Base-by-base conservation (phyloP, 2,888 invertebrate species). In the Scaptomyza reducta region DNA sequence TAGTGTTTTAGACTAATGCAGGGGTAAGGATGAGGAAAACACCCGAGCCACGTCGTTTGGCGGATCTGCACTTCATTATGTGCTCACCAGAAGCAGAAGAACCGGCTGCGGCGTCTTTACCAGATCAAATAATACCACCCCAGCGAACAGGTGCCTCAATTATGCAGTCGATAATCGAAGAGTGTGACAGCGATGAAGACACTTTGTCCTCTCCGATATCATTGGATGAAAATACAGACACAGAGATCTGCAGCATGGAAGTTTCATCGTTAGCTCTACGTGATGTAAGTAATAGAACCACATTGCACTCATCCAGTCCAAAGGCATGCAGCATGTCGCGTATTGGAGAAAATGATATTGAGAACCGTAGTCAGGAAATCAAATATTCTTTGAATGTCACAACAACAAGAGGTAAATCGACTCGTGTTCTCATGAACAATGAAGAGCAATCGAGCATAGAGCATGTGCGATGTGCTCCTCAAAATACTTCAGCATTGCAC, bases 31-130 rank as follows among this genome's bases (percentile, higher is more conserved):
- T 9, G 1, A 41, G 6, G 4, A 70, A 38, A 49, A 74, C 75
- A 4, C 73, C 71, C 4, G 61, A 70, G 9, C 75, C 75, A 16
- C 40, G 75, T 1, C 66, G 33, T 16, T 56, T 74, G 22, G 47
- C 5, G 4, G 66, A 74, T 14, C 18, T 74, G 31, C 41, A 47
- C 7, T 29, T 1, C 5, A 29, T 47, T 6, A 13, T 38, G 13
- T 47, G 31, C 38, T 57, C 66, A 0, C 66, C 71, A 40, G 38
- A 55, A 18, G 2, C n/a, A 1, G 18, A 11, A 22, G 11, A 4
- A 22, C 1, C 2, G 5, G 27, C 27, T 18, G 11, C 14, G 14
- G 5, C 13, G 4, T 4, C 18, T 7, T 61, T 13, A 14, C 9
- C n/a, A 3, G 42, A 55, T 16, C 22, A 16, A 6, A 29, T 27